Evolutionary conservation across 2,888 invertebrate genomes (phyloP).

Genomic region (Parthenolecanium corni): DNA sequence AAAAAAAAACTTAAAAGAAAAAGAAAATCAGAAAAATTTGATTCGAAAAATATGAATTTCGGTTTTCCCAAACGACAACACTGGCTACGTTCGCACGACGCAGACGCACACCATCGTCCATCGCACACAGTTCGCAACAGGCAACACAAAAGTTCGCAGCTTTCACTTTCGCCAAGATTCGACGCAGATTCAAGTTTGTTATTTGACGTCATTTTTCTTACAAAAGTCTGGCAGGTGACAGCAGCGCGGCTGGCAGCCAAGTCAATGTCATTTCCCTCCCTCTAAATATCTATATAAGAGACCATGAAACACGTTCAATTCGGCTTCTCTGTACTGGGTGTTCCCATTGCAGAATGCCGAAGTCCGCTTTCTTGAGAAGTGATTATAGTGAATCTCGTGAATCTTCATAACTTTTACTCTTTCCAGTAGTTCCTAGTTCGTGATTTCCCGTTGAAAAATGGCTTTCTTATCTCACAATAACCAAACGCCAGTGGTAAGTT

Average conservation of each 20-base stretch:
- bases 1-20: too few species aligned
- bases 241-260: too few species aligned
- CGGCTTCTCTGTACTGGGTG: constrained; percentile 11
- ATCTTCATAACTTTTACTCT: not conserved
- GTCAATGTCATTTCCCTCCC: constrained; percentile 21
- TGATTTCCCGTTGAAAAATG: not conserved
- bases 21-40: too few species aligned
- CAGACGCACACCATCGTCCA: too few species aligned
- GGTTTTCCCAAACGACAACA: too few species aligned
- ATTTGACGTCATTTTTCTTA: constrained; percentile 23
- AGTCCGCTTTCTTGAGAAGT: constrained; percentile 1
- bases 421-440: too few species aligned
- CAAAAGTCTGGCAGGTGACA: constrained; percentile 28
- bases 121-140: too few species aligned
- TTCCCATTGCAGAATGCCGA: constrained; percentile 7
- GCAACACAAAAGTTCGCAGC: too few species aligned
- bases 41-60: too few species aligned
- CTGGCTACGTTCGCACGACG: too few species aligned
- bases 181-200: too few species aligned
- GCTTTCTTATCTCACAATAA: constrained; percentile 6
- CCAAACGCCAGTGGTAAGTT: constrained; percentile 15
- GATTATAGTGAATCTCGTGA: not conserved
- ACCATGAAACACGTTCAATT: constrained; percentile 11
- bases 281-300: constrained; percentile 26
- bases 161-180: too few species aligned